Base-by-base conservation (phyloP, 35 echinoderm and acorn worm species). In the Ophiothrix spiculata region DNA sequence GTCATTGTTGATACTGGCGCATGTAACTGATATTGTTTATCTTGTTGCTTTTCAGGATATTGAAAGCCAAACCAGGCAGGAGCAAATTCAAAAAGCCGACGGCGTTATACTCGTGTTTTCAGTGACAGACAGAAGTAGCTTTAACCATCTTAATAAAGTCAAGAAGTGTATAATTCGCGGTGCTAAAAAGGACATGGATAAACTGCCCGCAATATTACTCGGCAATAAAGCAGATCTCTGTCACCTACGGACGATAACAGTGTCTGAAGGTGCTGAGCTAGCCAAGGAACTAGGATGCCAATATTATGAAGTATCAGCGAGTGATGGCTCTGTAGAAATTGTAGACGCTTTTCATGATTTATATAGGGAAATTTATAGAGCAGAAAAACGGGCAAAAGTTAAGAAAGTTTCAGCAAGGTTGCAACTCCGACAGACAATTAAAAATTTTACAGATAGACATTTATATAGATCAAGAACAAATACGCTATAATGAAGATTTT, bases 371-470 rank as follows among this genome's bases (percentile, higher is more conserved):
- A 89, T 90, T 41, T 80, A 88, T 35, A 75, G 94, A n/a, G 87
- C 88, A 35, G 93, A 73, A 97, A 97, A 69, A 79, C 75, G 94
- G 0, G 91, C 85, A 11, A 93, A 97, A 56, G 94, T 91, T 32
- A 93, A 93, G 56, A 97, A 91, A 89, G 90, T 97, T 14, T 90
- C 94, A 29, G 87, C 94, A 1, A 46, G 94, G 35, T 56, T 97
- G 39, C 94, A 93, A 41, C 85, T 97, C 0, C 84, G 94, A 36
- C 94, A 97, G 79, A 97, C 94, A 11, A 90, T 97, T 36, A 93
- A 90, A 77, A 97, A 97, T 36, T 97, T 97, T 39, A 97, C 94
- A 0, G 94, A 97, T 63, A 92, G 91, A 75, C 94, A 97, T 83
- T 76, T 97, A n/a, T 95, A 95, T 81, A 78, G 94, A 81, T 87